These are phyloP conservation scores for Pseudocheirus occidentalis DNA, from an alignment of 2,797 vertebrate genomes.

Conservation along the genomic window DNA sequence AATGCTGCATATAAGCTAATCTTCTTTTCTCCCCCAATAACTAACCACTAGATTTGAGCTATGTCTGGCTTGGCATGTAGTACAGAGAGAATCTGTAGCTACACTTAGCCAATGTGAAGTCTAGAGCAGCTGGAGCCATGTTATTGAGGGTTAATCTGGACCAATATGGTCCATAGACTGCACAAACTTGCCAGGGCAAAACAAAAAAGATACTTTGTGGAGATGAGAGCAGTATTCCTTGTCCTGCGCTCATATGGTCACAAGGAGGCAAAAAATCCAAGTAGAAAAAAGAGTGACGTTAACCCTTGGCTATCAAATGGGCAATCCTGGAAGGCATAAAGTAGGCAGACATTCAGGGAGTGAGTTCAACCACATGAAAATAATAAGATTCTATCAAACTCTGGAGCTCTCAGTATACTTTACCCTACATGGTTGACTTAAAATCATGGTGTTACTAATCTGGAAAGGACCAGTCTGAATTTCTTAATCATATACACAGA, in stretches of 20 bases:
- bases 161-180: not conserved
- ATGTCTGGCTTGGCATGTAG: not conserved
- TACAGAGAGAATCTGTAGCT: not conserved
- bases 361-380: not conserved
- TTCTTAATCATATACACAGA: not conserved
- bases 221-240: not conserved
- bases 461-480: not conserved
- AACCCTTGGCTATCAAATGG: not conserved
- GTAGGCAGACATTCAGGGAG: not conserved
- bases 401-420: no score
- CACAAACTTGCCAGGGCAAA: not conserved
- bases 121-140: not conserved
- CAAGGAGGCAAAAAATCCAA: not conserved
- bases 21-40: not conserved
- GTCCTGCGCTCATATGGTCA: not conserved
- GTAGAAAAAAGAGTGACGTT: not conserved
- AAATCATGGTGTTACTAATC: not conserved
- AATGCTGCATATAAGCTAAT: not conserved
- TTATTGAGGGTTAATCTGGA: not conserved
- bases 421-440: not conserved
- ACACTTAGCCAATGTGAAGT: not conserved
- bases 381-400: not conserved
- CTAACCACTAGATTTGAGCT: not conserved
- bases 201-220: not conserved
- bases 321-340: not conserved